Evolutionary conservation across 2,888 invertebrate genomes (phyloP), one percentile per base, ranked within the genome.

Genomic region (Xestia rhomboidea): DNA sequence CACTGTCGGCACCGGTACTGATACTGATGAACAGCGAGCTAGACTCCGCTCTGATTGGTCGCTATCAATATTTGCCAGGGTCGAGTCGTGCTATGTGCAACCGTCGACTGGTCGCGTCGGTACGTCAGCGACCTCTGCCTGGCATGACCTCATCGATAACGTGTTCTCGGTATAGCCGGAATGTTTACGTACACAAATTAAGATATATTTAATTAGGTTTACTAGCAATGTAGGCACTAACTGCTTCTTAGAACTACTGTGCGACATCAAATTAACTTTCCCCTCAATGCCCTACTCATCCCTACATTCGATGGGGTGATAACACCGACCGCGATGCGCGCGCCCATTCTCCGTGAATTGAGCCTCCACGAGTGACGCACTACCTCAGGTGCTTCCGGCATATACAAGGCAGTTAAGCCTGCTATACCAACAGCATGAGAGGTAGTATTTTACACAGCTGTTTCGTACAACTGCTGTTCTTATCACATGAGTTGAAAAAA

Each of bases 141-240:
- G 82, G 76, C 85, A 78, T 93, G 94, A 95, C 94, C 95, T 95
- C 92, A 92, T 85, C 87, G 94, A 94, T 94, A 94, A 90, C 91
- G 81, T 79, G 86, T 79, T 92, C 91, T 92, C 85, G 84, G 89
- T 90, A 91, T 57, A 69, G 49, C 34, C 66, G 30, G 74, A 77
- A 79, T 91, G 87, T 91, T 90, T 89, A 90, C 87, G 85, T 84
- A 82, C 49, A 68, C 49, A n/a, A 68, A 76, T 82, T 41, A 66
- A 49, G 41, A 41, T 76, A 51, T 24, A 51, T 75, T 57, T 80
- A 57, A 80, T 44, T 66, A 7, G 27, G 0, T 64, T 49, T 24
- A 62, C 27, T 49, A 57, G 27, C n/a, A 62, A 51, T 44, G 21
- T 30, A 63, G 11, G 51, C 41, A 71, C 6, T 27, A 34, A 30